A percentile compares a stretch with the other conserved stretches of the same genome.
phyloP scores from a whole-genome alignment of 2,888 invertebrate species.

The Cantharis nigra region DNA sequence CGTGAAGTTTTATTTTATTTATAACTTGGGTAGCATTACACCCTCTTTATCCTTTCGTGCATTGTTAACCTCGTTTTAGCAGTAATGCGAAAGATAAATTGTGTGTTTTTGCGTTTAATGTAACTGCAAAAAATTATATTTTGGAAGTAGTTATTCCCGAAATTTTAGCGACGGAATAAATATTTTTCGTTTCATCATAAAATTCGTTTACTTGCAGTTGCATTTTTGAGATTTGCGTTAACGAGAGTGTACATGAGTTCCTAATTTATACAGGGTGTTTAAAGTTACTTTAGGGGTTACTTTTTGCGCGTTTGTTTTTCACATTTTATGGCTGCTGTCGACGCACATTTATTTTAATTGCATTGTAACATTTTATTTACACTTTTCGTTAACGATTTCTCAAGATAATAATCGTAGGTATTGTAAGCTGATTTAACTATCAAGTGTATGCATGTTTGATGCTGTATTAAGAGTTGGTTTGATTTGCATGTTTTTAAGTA shows the following conservation, averaged over 20 bases:
- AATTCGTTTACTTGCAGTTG: not conserved
- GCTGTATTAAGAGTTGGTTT: constrained; percentile 11
- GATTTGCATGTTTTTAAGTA: not conserved
- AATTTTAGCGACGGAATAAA: too few species aligned
- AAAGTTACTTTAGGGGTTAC: not conserved
- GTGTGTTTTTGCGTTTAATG: not conserved
- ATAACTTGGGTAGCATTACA: not conserved
- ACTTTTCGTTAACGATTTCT: not conserved
- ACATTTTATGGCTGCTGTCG: not conserved
- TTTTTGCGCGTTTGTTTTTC: not conserved
- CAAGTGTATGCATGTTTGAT: constrained; percentile 15
- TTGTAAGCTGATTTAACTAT: constrained; percentile 14
- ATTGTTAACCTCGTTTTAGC: not conserved
- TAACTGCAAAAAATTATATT: not conserved
- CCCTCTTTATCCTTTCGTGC: not conserved
- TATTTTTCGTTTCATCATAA: too few species aligned
- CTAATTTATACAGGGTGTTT: not conserved
- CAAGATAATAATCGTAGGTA: constrained; percentile 7
- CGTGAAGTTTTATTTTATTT: not conserved
- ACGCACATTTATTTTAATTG: not conserved
- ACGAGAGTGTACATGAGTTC: not conserved
- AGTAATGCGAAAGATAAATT: not conserved
- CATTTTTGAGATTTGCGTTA: not conserved
- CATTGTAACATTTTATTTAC: not conserved
- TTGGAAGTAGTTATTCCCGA: not conserved